A percentile compares a stretch with the other conserved stretches of the same genome.
Evolutionary conservation across 2,888 invertebrate species (phyloP).

Genomic region (Hypena proboscidalis): DNA sequence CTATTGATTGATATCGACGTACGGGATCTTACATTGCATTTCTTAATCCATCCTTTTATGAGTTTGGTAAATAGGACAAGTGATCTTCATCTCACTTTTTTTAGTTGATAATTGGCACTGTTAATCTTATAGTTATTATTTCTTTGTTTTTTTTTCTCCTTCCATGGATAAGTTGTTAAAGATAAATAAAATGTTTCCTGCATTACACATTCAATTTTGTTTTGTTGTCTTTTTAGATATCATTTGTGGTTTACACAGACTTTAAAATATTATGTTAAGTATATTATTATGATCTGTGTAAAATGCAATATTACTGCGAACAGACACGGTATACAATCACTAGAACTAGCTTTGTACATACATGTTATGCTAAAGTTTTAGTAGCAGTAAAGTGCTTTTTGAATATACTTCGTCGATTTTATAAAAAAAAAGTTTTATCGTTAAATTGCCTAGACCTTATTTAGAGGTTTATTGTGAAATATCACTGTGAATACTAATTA

Average conservation of each 20-base stretch:
- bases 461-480: conserved; percentile 50
- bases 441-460: conserved; percentile 55
- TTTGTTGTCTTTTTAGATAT: conserved; percentile 51
- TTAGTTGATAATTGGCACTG: conserved; percentile 79
- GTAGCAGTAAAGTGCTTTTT: conserved; percentile 57
- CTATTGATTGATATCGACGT: conserved; percentile 57
- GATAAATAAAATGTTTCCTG: conserved; percentile 74
- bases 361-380: conserved; percentile 51
- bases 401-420: conserved; percentile 50
- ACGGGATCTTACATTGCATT: conserved; percentile 42
- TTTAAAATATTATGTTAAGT: conserved; percentile 32
- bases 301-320: conserved; percentile 40
- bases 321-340: conserved; percentile 31
- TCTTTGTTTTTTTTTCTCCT: conserved; percentile 68
- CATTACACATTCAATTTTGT: conserved; percentile 68
- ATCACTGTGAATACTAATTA: conserved; percentile 53
- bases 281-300: conserved; percentile 44
- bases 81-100: conserved; percentile 55
- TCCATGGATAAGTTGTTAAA: conserved; percentile 72
- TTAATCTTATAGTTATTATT: conserved; percentile 77
- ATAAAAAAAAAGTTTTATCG: conserved; percentile 45
- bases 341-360: conserved; percentile 66
- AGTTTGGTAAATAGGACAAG: conserved; percentile 44
- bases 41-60: conserved; percentile 37
- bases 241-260: conserved; percentile 29